phyloP scores from a whole-genome alignment of 1,140 invertebrate genomes.

The Dolichoris vasculosae region DNA sequence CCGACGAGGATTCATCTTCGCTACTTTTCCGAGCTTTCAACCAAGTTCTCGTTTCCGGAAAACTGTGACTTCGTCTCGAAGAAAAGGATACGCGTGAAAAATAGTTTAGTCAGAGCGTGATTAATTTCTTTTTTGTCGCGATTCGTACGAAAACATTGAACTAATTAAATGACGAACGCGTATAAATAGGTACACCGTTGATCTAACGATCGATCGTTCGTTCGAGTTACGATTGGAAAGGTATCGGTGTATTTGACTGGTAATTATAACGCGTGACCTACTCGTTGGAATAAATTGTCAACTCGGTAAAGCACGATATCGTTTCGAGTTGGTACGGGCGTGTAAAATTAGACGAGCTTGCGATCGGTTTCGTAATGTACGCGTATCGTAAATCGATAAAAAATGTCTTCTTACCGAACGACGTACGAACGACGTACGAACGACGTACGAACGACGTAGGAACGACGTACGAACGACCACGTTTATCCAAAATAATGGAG shows the following conservation, averaged over 20 bases:
- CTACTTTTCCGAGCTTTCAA: not conserved
- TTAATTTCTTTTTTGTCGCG: not conserved
- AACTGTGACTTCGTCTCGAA: not conserved
- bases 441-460: too few species aligned
- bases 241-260: not conserved
- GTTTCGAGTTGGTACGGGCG: not conserved
- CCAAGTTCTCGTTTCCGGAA: not conserved
- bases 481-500: not conserved
- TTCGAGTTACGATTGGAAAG: not conserved
- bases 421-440: too few species aligned
- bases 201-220: constrained; percentile 7
- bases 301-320: not conserved
- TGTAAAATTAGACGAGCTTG: not conserved
- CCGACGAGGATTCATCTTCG: not conserved
- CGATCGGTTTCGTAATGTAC: not conserved
- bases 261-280: not conserved
- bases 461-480: too few species aligned
- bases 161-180: constrained; percentile 2
- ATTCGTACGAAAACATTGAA: constrained; percentile 16
- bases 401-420: not conserved
- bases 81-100: not conserved
- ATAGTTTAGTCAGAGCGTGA: constrained; percentile 3
- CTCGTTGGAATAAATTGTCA: not conserved
- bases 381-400: not conserved
- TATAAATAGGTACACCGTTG: not conserved